Percentiles rank a stretch among this genome's conserved stretches.
phyloP scores from a whole-genome alignment of 1,140 invertebrate species.

The Ips typographus region DNA sequence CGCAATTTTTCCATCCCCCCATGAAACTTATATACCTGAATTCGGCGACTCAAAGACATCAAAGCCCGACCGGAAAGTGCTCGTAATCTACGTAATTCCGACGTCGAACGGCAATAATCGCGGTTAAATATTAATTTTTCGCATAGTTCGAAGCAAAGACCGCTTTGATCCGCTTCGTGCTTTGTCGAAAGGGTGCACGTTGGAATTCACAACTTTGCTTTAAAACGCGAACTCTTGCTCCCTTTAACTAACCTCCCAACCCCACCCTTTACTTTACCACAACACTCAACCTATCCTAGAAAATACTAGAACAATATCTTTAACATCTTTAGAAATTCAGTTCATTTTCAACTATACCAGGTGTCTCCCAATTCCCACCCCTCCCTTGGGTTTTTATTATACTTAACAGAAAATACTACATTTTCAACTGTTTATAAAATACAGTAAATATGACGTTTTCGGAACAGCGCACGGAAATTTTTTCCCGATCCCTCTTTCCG shows the following conservation, averaged over 20 bases:
- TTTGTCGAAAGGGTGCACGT: slow-evolving; percentile 27
- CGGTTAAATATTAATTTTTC: slow-evolving; percentile 36
- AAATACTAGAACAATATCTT: no score
- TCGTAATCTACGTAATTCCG: slow-evolving; percentile 33
- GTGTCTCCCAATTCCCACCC: no score
- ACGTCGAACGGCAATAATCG: slow-evolving; percentile 34
- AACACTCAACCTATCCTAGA: no score
- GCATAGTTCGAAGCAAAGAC: slow-evolving; percentile 33
- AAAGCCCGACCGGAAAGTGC: slow-evolving; percentile 33
- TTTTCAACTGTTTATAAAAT: no score
- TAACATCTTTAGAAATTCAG: no score
- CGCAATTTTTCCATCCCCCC: slow-evolving; percentile 4
- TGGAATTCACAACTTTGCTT: slow-evolving; percentile 22
- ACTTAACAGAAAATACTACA: no score
- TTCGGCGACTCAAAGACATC: slow-evolving; percentile 29
- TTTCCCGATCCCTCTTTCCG: no score
- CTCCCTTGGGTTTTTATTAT: no score
- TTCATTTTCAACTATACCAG: no score
- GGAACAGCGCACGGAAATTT: no score
- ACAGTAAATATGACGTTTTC: no score
- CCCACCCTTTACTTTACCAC: background rate
- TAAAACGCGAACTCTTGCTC: background rate
- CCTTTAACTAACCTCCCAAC: background rate
- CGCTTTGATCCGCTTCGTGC: slow-evolving; percentile 23
- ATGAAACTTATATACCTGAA: slow-evolving; percentile 19